Evolutionary conservation across 2,797 vertebrate genomes (phyloP), one percentile per base, ranked within the genome.

Genomic region (Cirrhinus mrigala): DNA sequence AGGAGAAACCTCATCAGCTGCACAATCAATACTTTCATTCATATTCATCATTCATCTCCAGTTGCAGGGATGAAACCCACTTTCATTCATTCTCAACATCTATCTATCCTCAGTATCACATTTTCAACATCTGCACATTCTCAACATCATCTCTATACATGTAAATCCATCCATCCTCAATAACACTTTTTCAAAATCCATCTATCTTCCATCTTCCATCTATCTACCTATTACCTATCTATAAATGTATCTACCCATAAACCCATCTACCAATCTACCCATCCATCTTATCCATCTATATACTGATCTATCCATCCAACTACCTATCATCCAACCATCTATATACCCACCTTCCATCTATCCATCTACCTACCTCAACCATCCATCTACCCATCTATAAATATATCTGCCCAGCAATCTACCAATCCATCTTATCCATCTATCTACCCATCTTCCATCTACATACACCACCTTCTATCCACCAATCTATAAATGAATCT

Each of bases 1-100:
- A 80, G 3, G 22, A 24, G 29, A 64, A 79, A 69, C n/a, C 54
- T 27, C n/a, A 76, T 81, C 52, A 81, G 60, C 56, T 85, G 20
- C 52, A 82, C n/a, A 62, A 78, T 79, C 79, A 52, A 77, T 85
- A 71, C 58, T 40, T 77, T 56, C 50, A 77, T 77, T 68, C 33
- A 56, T 29, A 69, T 68, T 54, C 62, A 79, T 20, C 40, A 6
- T 20, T 64, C 62, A 77, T 56, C 62, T 54, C 33, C 58, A 75
- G 71, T 56, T 58, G 22, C 66, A 71, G 50, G 52, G 54, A 44
- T 46, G 16, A 74, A 29, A 46, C 37, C 22, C 11, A 76, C 27
- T 40, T 68, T 4, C 7, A 50, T 29, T 14, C 27, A 29, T 29
- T 60, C 33, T 56, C 5, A 81, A 70, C 50, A 70, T 81, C 62